Evolutionary conservation across 2,113 vertebrate species (phyloP).

Genomic region (Pongo abelii): DNA sequence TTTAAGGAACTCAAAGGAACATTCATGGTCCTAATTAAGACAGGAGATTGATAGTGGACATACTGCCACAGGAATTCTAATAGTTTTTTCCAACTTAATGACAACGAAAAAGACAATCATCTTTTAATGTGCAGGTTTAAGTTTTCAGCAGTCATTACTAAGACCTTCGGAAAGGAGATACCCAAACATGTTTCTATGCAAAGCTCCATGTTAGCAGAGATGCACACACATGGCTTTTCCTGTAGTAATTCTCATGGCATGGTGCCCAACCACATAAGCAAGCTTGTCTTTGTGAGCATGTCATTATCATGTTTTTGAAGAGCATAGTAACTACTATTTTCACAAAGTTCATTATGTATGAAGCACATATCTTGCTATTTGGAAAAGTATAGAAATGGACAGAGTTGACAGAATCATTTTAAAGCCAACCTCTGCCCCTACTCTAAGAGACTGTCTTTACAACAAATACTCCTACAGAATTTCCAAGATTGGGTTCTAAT

Average conservation of each 20-base stretch:
- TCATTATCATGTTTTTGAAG: neutral
- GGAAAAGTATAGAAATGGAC: neutral
- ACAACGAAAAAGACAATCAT: neutral
- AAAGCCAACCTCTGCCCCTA: neutral
- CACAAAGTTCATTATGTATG: neutral
- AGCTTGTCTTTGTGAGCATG: neutral
- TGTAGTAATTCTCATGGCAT: no score
- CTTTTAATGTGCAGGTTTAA: neutral
- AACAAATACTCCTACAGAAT: neutral
- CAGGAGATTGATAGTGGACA: neutral
- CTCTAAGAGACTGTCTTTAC: neutral
- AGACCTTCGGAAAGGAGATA: neutral
- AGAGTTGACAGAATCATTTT: neutral
- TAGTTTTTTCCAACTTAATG: neutral
- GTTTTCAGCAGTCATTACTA: neutral
- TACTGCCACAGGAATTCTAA: neutral
- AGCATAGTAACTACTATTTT: neutral
- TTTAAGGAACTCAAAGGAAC: neutral
- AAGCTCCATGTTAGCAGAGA: neutral
- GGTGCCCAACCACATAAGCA: fast-evolving
- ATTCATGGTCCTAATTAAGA: neutral
- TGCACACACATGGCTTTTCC: fast-evolving
- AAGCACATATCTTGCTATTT: neutral
- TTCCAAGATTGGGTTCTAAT: neutral
- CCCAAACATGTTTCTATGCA: fast-evolving